Evolutionary conservation across 2,888 invertebrate genomes (phyloP), one percentile per base, ranked within the genome.

Genomic region (Caenorhabditis panamensis): DNA sequence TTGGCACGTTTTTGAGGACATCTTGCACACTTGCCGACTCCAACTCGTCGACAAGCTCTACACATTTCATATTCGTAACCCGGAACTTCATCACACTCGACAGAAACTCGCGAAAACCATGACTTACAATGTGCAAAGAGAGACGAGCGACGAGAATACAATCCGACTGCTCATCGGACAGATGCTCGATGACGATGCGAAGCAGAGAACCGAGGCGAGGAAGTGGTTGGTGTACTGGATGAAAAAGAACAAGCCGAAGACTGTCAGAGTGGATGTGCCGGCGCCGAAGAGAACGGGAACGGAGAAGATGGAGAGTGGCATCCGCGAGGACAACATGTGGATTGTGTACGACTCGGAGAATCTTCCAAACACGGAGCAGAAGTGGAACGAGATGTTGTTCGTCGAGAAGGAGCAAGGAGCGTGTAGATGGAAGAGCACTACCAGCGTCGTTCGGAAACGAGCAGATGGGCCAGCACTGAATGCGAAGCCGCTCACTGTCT

Each of bases 161-260:
- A 82, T 84, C 28, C 41, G 47, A 36, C 53, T 75, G 6, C 18
- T 76, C 28, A 22, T 69, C 1, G 47, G 24, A 5, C 83, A 81
- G 24, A 24, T 86, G 53, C 54, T 58, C 3, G 78, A 78, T 51
- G 84, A 84, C 11, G 77, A 84, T 6, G 63, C 72, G 22, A 49
- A 71, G 8, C 59, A 59, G 56, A 49, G 86, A 26, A 64, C 61
- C 16, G 82, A 81, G 22, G 84, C 83, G 24, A 62, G 69, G 5
- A 63, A 64, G 20, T 76, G 79, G 47, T 67, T 86, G 26, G 31
- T 62, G 8, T 75, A 63, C 22, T 86, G 83, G 82, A 49, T 85
- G 59, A 64, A 79, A 26, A 79, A 83, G 68, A 87, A 84, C 56
- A 82, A 82, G 54, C 86, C 83, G 41, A 80, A 76, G 62, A 78